Conservation (phyloP, 2,797 vertebrate species). For the Hafferia zeledoni region DNA sequence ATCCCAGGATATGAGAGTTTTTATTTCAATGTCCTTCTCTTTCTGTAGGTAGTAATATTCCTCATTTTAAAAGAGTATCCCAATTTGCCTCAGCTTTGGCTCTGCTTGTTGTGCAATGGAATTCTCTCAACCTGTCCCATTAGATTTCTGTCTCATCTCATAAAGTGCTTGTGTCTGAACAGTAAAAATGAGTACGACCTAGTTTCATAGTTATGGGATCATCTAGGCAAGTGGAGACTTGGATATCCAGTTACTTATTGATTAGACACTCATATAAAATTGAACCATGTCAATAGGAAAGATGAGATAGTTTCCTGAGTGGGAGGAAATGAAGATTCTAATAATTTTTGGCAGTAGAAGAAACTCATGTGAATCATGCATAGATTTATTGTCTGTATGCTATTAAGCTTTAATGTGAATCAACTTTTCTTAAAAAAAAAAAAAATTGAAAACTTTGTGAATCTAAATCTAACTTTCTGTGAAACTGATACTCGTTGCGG, state of each 20-base stretch:
- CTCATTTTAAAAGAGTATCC: not conserved
- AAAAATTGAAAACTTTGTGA: not conserved
- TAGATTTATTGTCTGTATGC: accelerated
- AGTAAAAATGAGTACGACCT: not conserved
- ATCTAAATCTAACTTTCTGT: not conserved
- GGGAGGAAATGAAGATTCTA: not conserved
- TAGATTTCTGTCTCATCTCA: not conserved
- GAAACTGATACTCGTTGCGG: not conserved
- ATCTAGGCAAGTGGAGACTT: not conserved
- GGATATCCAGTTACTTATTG: not conserved
- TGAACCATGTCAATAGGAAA: not conserved
- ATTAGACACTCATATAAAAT: not conserved
- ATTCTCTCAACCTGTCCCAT: not conserved
- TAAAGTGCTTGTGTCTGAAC: not conserved
- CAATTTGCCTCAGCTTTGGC: not conserved
- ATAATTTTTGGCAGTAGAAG: not conserved
- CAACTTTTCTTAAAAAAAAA: not conserved
- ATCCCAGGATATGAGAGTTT: not conserved
- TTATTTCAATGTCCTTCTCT: not conserved
- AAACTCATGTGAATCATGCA: not conserved
- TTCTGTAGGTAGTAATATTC: not conserved
- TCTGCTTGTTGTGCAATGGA: not conserved
- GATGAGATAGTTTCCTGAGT: not conserved
- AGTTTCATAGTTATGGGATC: not conserved
- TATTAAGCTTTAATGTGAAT: not conserved